phyloP scores from a whole-genome alignment of 2,113 vertebrate species.

The Caranx melampygus region DNA sequence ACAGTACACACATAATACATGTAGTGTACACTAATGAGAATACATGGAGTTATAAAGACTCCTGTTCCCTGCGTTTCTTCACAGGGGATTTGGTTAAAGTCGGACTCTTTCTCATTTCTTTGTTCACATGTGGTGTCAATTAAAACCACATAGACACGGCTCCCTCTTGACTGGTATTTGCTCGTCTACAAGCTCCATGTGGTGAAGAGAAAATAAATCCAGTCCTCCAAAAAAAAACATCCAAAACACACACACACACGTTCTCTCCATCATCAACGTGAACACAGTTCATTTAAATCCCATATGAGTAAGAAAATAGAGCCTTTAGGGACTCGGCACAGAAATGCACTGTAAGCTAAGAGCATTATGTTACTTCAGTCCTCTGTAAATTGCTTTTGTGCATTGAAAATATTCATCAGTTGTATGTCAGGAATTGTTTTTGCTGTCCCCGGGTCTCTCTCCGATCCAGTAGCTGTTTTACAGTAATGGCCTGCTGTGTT shows the following conservation, averaged over 20 bases:
- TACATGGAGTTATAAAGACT: slow-evolving; percentile 32
- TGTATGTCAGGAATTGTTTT: slow-evolving; percentile 73
- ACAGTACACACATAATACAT: slow-evolving; percentile 9
- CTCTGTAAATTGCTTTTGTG: slow-evolving; percentile 71
- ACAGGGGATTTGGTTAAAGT: slow-evolving; percentile 48
- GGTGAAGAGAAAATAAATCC: slow-evolving; percentile 51
- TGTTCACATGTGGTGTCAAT: slow-evolving; percentile 54
- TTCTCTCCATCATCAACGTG: slow-evolving; percentile 51
- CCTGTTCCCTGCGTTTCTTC: slow-evolving; percentile 40
- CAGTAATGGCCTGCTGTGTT: slow-evolving; percentile 54
- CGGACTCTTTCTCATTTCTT: slow-evolving; percentile 42
- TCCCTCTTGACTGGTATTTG: slow-evolving; percentile 37
- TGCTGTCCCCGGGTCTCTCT: slow-evolving; percentile 54
- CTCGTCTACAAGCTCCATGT: slow-evolving; percentile 7
- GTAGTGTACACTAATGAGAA: slow-evolving; percentile 52
- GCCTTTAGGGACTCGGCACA: slow-evolving; percentile 60
- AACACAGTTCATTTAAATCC: slow-evolving; percentile 62
- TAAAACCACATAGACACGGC: slow-evolving; percentile 39
- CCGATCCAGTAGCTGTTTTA: slow-evolving; percentile 67
- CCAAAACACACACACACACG: slow-evolving; percentile 27
- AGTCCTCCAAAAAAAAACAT: slow-evolving; percentile 28
- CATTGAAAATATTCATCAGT: slow-evolving; percentile 68
- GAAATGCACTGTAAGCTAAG: slow-evolving; percentile 63
- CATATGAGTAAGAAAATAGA: slow-evolving; percentile 57
- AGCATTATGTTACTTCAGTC: slow-evolving; percentile 62